Evolutionary conservation across 1,140 invertebrate species (phyloP).

Genomic region (Schlechtendalia chinensis): DNA sequence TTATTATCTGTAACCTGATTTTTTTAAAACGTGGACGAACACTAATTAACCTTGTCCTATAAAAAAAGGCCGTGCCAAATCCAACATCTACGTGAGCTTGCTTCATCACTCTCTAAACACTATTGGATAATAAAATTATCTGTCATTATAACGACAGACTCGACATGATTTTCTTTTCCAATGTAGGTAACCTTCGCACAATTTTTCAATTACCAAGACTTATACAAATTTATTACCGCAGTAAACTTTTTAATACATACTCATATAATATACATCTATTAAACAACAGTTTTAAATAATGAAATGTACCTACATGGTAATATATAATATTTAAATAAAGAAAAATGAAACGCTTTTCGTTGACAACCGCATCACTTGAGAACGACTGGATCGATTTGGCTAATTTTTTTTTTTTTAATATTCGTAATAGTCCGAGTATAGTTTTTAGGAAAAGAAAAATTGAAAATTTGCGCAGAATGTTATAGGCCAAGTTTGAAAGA

Average conservation of each 20-base stretch:
- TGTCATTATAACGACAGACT: neutral
- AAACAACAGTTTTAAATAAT: neutral
- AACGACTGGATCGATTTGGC: too few relatives aligned
- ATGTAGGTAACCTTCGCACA: neutral
- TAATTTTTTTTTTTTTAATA: too few relatives aligned
- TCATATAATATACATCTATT: neutral
- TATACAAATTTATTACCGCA: neutral
- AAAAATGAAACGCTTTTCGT: too few relatives aligned
- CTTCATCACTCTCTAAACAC: neutral
- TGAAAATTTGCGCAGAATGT: too few relatives aligned
- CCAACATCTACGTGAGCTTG: neutral
- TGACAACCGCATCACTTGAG: too few relatives aligned
- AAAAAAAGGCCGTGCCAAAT: neutral
- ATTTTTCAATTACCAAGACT: neutral
- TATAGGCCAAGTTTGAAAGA: too few relatives aligned
- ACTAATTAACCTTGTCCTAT: conserved; percentile 14
- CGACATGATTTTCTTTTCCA: neutral
- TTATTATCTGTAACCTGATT: conserved; percentile 1
- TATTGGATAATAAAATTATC: neutral
- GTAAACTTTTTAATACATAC: neutral
- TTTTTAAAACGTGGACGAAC: neutral
- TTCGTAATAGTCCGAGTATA: too few relatives aligned
- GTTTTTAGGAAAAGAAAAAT: too few relatives aligned
- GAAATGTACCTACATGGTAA: too few relatives aligned
- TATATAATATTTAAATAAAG: too few relatives aligned